A percentile compares a stretch with the other conserved stretches of the same genome.
phyloP scores from a whole-genome alignment of 2,797 vertebrate species.

The Enteromius thamalakanensis region DNA sequence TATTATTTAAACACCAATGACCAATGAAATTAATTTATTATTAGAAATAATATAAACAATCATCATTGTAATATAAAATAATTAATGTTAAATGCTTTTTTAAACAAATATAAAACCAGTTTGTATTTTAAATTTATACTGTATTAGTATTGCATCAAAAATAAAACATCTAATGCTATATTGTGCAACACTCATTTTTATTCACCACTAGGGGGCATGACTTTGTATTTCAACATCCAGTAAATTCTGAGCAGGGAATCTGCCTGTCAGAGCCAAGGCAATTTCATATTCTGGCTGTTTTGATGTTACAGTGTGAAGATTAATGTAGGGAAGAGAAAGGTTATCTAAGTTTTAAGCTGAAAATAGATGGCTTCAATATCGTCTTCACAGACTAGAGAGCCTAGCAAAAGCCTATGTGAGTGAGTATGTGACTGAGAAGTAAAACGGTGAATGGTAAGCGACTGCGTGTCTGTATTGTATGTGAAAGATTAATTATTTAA shows the following conservation, averaged over 20 bases:
- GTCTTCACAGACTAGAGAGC: slow-evolving; percentile 33
- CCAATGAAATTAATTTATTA: background rate
- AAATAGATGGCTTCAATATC: slow-evolving; percentile 31
- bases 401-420: slow-evolving; percentile 10
- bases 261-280: slow-evolving; percentile 16
- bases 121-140: background rate
- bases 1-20: background rate
- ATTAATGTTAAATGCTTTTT: slow-evolving; percentile 1
- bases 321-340: slow-evolving; percentile 21
- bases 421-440: slow-evolving; percentile 8
- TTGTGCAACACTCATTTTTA: background rate
- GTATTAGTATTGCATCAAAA: background rate
- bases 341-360: slow-evolving; percentile 32
- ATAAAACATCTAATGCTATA: background rate
- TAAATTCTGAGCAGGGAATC: background rate
- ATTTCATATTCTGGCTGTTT: slow-evolving; percentile 16
- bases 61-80: background rate
- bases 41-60: background rate
- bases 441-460: background rate
- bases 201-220: slow-evolving; percentile 39
- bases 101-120: background rate
- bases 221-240: slow-evolving; percentile 16
- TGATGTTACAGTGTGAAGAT: slow-evolving; percentile 7
- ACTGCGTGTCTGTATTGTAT: background rate
- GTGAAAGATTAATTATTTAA: background rate